These are phyloP conservation scores for Prolemur simus DNA, from an alignment of 2,113 vertebrate species.

Conservation along the genomic window DNA sequence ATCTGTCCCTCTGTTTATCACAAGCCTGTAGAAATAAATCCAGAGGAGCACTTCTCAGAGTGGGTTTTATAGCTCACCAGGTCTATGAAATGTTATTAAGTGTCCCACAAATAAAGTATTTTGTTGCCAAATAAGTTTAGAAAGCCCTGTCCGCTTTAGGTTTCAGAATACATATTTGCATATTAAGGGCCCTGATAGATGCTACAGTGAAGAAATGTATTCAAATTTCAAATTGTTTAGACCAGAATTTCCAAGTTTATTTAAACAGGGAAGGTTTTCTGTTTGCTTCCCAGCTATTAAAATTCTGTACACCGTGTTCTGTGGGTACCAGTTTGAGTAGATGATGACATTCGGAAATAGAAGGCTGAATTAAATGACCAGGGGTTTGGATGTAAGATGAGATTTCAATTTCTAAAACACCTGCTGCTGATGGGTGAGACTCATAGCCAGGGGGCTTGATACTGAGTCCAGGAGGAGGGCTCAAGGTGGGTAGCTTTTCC, in stretches of 20 bases:
- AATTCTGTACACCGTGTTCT: background rate
- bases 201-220: background rate
- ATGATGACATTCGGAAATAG: background rate
- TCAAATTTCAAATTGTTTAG: constrained; percentile 28
- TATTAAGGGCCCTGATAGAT: background rate
- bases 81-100: constrained; percentile 45
- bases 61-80: constrained; percentile 44
- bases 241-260: background rate
- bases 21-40: constrained; percentile 60
- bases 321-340: background rate
- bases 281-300: constrained; percentile 21
- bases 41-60: constrained; percentile 60
- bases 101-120: constrained; percentile 42
- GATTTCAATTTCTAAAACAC: background rate
- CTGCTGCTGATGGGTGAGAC: background rate
- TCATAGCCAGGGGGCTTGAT: background rate
- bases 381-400: background rate
- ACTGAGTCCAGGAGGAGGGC: background rate
- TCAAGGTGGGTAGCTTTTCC: background rate
- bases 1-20: constrained; percentile 28
- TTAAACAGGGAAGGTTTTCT: constrained; percentile 32
- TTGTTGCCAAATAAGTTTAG: background rate
- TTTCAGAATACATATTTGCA: constrained; percentile 20
- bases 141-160: background rate
- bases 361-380: constrained; percentile 23